Evolutionary conservation across 2,888 invertebrate species (phyloP).

Genomic region (Smittia sp.): DNA sequence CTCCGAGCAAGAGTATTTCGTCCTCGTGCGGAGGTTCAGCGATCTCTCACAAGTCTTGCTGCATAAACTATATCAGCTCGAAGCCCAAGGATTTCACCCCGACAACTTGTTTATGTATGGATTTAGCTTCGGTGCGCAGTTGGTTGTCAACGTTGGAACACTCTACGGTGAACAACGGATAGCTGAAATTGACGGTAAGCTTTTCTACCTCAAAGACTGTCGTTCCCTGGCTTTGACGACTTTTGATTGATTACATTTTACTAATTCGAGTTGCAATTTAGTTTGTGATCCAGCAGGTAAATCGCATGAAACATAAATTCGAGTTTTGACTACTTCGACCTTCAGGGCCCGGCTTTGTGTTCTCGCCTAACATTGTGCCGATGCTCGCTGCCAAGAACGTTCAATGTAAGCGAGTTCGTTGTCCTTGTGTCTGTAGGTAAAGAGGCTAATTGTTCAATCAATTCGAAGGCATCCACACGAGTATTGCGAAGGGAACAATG

Average conservation of each 20-base stretch:
- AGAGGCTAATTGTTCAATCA: not conserved
- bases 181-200: conserved; percentile 34
- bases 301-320: not conserved
- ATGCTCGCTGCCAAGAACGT: conserved; percentile 25
- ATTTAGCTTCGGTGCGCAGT: conserved; percentile 31
- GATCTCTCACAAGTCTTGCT: conserved; percentile 46
- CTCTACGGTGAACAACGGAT: conserved; percentile 16
- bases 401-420: conserved; percentile 29
- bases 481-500: conserved; percentile 26
- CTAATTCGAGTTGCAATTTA: not conserved
- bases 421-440: not conserved
- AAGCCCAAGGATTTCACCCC: conserved; percentile 48
- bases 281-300: conserved; percentile 39
- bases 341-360: conserved; percentile 27
- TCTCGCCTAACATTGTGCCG: conserved; percentile 6
- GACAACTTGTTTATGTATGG: conserved; percentile 25
- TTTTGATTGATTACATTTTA: conserved; percentile 14
- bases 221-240: not conserved
- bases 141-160: conserved; percentile 18
- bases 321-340: not conserved
- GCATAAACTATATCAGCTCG: conserved; percentile 45
- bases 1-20: conserved; percentile 47
- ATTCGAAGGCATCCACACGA: conserved; percentile 38
- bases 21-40: conserved; percentile 48
- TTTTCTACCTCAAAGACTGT: no score